Evolutionary conservation across 2,797 vertebrate species (phyloP), one percentile per base, ranked within the genome.

Genomic region (Myoxocephalus aenaeus): DNA sequence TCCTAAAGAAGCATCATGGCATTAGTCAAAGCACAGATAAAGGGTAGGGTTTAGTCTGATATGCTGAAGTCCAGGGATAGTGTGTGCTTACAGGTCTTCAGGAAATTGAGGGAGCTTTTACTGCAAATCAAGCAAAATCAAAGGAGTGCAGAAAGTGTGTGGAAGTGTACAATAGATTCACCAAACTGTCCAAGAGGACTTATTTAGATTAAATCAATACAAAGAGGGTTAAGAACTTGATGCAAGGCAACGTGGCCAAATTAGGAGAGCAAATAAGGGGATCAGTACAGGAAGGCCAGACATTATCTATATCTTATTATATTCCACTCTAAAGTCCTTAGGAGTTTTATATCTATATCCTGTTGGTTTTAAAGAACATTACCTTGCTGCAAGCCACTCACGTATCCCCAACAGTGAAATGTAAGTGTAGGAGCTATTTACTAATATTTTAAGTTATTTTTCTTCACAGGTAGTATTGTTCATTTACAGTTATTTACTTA

Each of bases 141-240:
- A 53, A 63, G 50, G 53, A 38, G 58, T 54, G 50, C 17, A 69
- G 14, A 61, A 38, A 18, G 66, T 74, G 22, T 40, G 44, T 58
- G 51, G 22, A 8, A 20, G 36, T 36, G 65, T 36, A 53, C 32
- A 48, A 70, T 54, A 25, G 44, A 82, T 77, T 53, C 29, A 70
- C 27, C 27, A 12, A 58, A 14, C 22, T 29, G n/a, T 65, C 64
- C 53, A 20, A 61, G 40, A 51, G 65, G 70, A 80, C 66, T 65
- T 22, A n/a, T 38, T 48, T 77, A 44, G 44, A 70, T 65, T 44
- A 50, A 50, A 69, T 73, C 53, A 62, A 66, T 73, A 2, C 59
- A 42, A 10, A 6, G 25, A 36, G 48, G 46, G 27, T 51, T 71
- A 20, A 48, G 34, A 66, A 50, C 40, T 74, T 68, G 42, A 34